Conservation (phyloP, 1,140 invertebrate species). For the Sweltsa coloradensis region DNA sequence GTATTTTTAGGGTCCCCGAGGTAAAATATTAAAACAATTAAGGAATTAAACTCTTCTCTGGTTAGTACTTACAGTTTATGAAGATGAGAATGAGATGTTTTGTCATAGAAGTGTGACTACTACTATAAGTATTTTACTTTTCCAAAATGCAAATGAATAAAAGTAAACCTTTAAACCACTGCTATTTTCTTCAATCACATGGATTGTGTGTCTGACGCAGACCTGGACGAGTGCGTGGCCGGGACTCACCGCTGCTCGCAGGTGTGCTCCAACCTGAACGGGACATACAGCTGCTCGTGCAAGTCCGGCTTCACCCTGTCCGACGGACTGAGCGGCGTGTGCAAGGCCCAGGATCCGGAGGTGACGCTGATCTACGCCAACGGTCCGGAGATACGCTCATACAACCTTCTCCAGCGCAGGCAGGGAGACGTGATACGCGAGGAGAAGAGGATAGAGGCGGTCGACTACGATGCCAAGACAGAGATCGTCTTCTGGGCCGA, state of each 20-base stretch:
- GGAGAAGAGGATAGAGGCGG: conserved; percentile 73
- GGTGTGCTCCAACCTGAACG: conserved; percentile 83
- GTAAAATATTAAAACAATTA: not conserved
- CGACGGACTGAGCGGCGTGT: conserved; percentile 67
- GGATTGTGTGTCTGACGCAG: conserved; percentile 34
- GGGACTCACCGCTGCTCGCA: conserved; percentile 83
- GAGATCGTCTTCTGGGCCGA: conserved; percentile 92
- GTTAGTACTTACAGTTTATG: not conserved
- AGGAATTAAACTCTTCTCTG: not conserved
- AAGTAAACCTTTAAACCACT: no score
- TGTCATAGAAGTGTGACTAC: not conserved
- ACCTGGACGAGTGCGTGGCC: conserved; percentile 82
- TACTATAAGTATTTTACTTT: not conserved
- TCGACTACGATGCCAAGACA: conserved; percentile 72
- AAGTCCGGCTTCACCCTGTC: conserved; percentile 65
- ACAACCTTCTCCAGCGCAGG: conserved; percentile 48
- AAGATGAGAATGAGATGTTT: conserved; percentile 6
- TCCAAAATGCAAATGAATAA: no score
- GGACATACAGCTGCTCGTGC: conserved; percentile 80
- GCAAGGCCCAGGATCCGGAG: conserved; percentile 50
- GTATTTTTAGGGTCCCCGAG: no score
- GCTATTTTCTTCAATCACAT: not conserved
- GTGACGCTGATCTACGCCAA: conserved; percentile 48
- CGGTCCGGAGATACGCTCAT: conserved; percentile 74
- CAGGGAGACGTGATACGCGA: conserved; percentile 64